Conservation (phyloP, 2,888 invertebrate species). For the Silvanus unidentatus region DNA sequence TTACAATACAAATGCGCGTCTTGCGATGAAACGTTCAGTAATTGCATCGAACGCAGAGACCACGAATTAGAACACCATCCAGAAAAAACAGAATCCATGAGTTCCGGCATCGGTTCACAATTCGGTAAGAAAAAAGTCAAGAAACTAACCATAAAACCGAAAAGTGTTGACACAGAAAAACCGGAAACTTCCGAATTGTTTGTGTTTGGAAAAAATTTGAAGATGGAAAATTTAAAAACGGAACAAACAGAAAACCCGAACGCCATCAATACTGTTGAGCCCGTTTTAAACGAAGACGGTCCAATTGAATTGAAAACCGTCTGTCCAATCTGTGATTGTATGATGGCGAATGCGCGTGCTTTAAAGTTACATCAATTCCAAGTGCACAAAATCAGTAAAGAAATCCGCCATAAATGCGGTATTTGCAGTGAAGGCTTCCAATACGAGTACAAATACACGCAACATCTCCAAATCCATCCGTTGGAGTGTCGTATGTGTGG, state of each 20-base stretch:
- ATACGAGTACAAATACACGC: constrained; percentile 62
- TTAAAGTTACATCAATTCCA: constrained; percentile 48
- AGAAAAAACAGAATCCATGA: constrained; percentile 36
- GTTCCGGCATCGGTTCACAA: constrained; percentile 27
- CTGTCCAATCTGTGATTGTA: constrained; percentile 35
- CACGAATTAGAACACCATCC: constrained; percentile 56
- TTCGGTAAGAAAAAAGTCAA: constrained; percentile 36
- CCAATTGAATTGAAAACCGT: constrained; percentile 26
- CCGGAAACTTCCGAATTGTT: constrained; percentile 31
- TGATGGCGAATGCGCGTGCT: constrained; percentile 31
- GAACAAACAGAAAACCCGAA: constrained; percentile 41
- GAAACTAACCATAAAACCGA: constrained; percentile 37
- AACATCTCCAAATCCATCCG: constrained; percentile 73
- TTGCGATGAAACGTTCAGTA: constrained; percentile 55
- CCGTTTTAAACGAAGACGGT: constrained; percentile 18
- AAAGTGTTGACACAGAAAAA: constrained; percentile 29
- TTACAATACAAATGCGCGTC: constrained; percentile 53
- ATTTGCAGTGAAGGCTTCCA: constrained; percentile 63
- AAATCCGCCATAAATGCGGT: constrained; percentile 48
- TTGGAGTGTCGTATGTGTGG: constrained; percentile 78
- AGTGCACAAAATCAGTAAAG: constrained; percentile 46
- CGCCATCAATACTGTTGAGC: constrained; percentile 31
- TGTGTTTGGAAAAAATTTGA: constrained; percentile 40
- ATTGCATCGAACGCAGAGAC: constrained; percentile 58
- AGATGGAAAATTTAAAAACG: constrained; percentile 28